Base-by-base conservation (phyloP, 2,797 vertebrate genomes). In the Acanthurus tractus region DNA sequence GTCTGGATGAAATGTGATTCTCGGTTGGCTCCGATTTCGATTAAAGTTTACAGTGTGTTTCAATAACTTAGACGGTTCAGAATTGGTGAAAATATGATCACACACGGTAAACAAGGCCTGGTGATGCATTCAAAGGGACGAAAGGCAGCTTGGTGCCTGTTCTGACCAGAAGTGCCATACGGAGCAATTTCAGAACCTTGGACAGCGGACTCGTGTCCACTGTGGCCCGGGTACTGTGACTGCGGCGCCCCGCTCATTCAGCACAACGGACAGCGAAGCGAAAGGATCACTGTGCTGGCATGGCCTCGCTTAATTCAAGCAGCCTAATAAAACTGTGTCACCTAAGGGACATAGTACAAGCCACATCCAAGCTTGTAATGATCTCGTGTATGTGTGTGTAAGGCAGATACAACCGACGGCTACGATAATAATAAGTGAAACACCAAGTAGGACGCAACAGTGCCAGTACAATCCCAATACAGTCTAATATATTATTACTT, bases 201-300 rank as follows among this genome's bases (percentile, higher is more conserved):
- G 88, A 87, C 68, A 91, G 78, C 3, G 63, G 50, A 25, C 48
- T 54, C 1, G 17, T 20, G 18, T 12, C 11, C 15, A 14, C 3
- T 17, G 6, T 0, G 20, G 38, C 5, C 1, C 29, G 5, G 29
- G 29, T 34, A 34, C 29, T 34, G 29, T 34, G 29, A 34, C 29
- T 3, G 3, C 7, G 22, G 12, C 9, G 48, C 18, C 3, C 0
- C 3, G 25, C 6, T 6, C 0, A 20, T 81, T 83, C 86, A 89
- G 90, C 56, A 89, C 87, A 78, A 10, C 14, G 70, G 86, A 89
- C 80, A 88, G 88, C 25, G 49, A 63, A 23, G 3, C 0, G 4
- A 23, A 54, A 23, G 45, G 12, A 18, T 6, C 3, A 44, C 29
- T 34, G 29, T 34, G 5, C 29, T 34, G 29, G 29, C 29, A 34